Conservation (phyloP, 2,888 invertebrate species). For the Scaptomyza reducta region DNA sequence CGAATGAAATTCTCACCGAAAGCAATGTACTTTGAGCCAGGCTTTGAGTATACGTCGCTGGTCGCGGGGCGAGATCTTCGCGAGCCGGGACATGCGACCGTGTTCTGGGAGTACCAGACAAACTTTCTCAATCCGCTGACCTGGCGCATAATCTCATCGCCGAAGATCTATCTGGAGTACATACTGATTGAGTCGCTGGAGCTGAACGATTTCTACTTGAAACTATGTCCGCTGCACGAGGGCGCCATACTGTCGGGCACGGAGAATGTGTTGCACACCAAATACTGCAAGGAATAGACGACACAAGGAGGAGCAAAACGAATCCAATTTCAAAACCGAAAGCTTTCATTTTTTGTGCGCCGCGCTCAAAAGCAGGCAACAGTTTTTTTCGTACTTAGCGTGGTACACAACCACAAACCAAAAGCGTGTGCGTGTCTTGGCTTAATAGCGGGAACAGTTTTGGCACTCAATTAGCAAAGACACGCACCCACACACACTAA, state of each 20-base stretch:
- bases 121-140: constrained; percentile 92
- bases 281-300: constrained; percentile 72
- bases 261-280: constrained; percentile 80
- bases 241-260: constrained; percentile 88
- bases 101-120: constrained; percentile 92
- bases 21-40: constrained; percentile 87
- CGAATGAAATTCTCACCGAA: constrained; percentile 86
- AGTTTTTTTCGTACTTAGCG: constrained; percentile 9
- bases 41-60: constrained; percentile 88
- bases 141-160: constrained; percentile 90
- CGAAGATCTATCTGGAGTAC: constrained; percentile 90
- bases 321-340: neutral
- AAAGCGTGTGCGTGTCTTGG: constrained; percentile 10
- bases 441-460: constrained; percentile 13
- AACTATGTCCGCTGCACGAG: constrained; percentile 88
- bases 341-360: constrained; percentile 31
- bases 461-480: constrained; percentile 33
- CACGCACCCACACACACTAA: constrained; percentile 19
- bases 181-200: constrained; percentile 90
- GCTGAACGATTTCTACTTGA: constrained; percentile 85
- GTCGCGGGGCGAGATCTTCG: constrained; percentile 89
- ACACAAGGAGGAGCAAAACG: neutral
- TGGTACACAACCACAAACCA: constrained; percentile 1
- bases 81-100: constrained; percentile 88
- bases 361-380: constrained; percentile 33